Evolutionary conservation across 2,888 invertebrate species (phyloP).

Genomic region (Stenolophus ochropezus): DNA sequence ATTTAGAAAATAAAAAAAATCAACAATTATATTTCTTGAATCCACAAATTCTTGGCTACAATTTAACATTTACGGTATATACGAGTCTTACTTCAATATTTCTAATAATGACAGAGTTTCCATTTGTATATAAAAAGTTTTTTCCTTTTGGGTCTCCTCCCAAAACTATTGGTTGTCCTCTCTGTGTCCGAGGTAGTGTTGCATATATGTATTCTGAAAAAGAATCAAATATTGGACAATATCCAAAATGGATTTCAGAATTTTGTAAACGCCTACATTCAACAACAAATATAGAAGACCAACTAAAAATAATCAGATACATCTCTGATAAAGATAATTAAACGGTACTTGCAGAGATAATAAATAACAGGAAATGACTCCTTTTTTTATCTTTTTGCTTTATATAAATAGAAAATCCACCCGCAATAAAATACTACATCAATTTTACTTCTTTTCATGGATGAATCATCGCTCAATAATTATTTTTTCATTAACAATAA

Average conservation of each 20-base stretch:
- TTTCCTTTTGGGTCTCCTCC: slow-evolving; percentile 98
- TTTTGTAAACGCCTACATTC: neutral
- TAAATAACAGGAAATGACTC: neutral
- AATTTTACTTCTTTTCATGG: neutral
- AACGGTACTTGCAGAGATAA: neutral
- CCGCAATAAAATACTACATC: neutral
- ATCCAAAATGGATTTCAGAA: slow-evolving; percentile 3
- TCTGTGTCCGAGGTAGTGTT: slow-evolving; percentile 93
- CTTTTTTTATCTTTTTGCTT: neutral
- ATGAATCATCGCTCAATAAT: neutral
- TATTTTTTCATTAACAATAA: slow-evolving; percentile 24
- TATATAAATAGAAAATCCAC: neutral
- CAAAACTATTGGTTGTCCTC: slow-evolving; percentile 95
- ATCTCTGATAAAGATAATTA: neutral
- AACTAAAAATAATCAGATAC: neutral
- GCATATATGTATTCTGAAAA: slow-evolving; percentile 91
- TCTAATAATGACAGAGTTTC: slow-evolving; percentile 97
- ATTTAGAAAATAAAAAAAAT: no score
- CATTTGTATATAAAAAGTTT: slow-evolving; percentile 97
- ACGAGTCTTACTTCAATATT: slow-evolving; percentile 93
- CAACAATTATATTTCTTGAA: no score
- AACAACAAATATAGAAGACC: slow-evolving; percentile 12
- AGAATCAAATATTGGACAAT: slow-evolving; percentile 15
- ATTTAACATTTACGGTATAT: no score
- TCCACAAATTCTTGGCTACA: no score